A percentile compares a stretch with the other conserved stretches of the same genome.
phyloP scores from a whole-genome alignment of 1,140 invertebrate genomes.

The Pogonognathellus flavescens region DNA sequence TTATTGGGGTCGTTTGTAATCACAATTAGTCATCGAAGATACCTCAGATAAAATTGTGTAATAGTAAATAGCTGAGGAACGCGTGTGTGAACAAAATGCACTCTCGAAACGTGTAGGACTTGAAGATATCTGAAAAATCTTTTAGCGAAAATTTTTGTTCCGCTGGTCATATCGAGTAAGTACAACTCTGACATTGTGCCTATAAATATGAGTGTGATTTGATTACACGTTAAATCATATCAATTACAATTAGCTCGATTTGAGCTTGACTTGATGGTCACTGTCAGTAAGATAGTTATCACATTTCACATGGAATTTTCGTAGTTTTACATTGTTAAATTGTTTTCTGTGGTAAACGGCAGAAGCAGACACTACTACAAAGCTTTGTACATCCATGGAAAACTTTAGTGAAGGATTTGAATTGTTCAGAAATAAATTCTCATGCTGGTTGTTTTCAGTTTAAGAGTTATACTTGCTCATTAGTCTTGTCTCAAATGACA shows the following conservation, averaged over 20 bases:
- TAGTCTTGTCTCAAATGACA: neutral
- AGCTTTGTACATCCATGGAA: neutral
- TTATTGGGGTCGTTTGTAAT: slow-evolving; percentile 27
- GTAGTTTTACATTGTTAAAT: neutral
- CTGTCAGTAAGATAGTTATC: slow-evolving; percentile 9
- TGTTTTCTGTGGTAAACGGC: no score
- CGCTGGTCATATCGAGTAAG: slow-evolving; percentile 5
- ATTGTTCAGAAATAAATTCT: slow-evolving; percentile 25
- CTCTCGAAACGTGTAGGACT: neutral
- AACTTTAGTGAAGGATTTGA: slow-evolving; percentile 12
- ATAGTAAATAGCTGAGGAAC: neutral
- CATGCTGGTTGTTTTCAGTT: slow-evolving; percentile 36
- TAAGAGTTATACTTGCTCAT: slow-evolving; percentile 4
- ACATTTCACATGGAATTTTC: slow-evolving; percentile 4
- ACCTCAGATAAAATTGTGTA: neutral
- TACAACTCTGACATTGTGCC: neutral
- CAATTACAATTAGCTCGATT: neutral
- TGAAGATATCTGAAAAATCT: neutral
- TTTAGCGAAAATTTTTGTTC: slow-evolving; percentile 25
- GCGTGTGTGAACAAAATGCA: neutral
- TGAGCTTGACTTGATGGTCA: slow-evolving; percentile 34
- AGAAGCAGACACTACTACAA: no score
- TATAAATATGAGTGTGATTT: neutral
- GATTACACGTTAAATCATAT: slow-evolving; percentile 28
- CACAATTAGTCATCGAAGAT: slow-evolving; percentile 2